These are phyloP conservation scores for Ichneumon xanthorius DNA, from an alignment of 2,888 invertebrate species.

Conservation along the genomic window DNA sequence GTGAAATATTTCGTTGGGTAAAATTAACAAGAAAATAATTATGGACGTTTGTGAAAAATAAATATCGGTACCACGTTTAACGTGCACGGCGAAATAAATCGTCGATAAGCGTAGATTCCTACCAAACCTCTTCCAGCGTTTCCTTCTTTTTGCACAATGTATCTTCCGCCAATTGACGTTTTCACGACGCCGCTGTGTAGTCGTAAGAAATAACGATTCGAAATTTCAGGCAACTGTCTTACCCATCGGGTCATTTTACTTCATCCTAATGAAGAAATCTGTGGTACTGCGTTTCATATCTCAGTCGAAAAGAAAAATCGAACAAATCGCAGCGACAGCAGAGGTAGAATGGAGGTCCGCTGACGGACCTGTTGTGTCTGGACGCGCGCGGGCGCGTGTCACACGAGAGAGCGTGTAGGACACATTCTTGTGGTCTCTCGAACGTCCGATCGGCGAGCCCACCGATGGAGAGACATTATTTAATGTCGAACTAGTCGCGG, in stretches of 20 bases:
- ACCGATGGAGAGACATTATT: constrained; percentile 80
- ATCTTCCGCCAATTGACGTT: too few species aligned
- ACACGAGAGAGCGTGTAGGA: constrained; percentile 58
- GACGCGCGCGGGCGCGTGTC: constrained; percentile 42
- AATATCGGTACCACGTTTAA: too few species aligned
- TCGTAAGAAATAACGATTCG: not conserved
- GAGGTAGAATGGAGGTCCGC: constrained; percentile 18
- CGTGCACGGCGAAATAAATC: too few species aligned
- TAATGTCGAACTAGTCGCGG: constrained; percentile 76
- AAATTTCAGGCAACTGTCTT: not conserved
- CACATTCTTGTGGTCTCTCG: constrained; percentile 71
- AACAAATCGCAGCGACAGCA: constrained; percentile 42
- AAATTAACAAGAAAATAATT: too few species aligned
- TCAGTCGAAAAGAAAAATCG: not conserved
- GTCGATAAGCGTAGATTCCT: too few species aligned
- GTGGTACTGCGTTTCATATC: not conserved
- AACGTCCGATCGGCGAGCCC: constrained; percentile 76
- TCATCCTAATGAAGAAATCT: constrained; percentile 42
- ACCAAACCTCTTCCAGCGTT: too few species aligned
- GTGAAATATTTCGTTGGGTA: too few species aligned
- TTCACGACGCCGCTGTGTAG: not conserved
- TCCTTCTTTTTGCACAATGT: too few species aligned
- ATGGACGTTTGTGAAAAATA: too few species aligned
- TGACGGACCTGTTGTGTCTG: constrained; percentile 62
- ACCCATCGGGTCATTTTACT: not conserved